Percentiles rank a stretch among this genome's conserved stretches.
These are phyloP conservation scores for Latrodectus geometricus DNA, from an alignment of 1,140 invertebrate species.

Conservation along the genomic window DNA sequence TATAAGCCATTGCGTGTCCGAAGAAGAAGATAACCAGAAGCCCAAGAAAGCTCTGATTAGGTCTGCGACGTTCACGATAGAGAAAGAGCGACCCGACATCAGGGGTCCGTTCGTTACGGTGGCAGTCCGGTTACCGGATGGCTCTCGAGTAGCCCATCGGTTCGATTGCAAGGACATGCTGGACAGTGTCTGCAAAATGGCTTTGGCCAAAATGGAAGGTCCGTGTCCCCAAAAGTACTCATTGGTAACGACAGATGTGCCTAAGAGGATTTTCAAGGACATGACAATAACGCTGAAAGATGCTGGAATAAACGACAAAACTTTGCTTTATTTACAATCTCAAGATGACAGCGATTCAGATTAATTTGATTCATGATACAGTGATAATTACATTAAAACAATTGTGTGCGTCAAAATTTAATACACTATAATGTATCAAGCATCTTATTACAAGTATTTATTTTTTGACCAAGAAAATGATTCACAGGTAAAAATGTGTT, in stretches of 20 bases:
- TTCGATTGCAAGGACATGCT: constrained; percentile 51
- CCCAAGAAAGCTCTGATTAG: constrained; percentile 34
- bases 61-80: constrained; percentile 55
- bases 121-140: constrained; percentile 46
- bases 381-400: too few relatives aligned
- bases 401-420: too few relatives aligned
- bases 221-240: constrained; percentile 1
- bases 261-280: constrained; percentile 47
- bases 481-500: too few relatives aligned
- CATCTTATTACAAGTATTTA: too few relatives aligned
- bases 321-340: constrained; percentile 36
- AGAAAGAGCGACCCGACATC: constrained; percentile 36
- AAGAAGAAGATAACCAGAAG: constrained; percentile 11
- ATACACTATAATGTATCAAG: too few relatives aligned
- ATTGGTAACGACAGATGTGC: constrained; percentile 48
- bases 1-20: background rate
- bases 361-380: background rate
- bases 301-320: constrained; percentile 52
- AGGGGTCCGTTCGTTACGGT: constrained; percentile 16
- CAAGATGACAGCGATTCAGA: constrained; percentile 33
- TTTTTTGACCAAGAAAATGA: too few relatives aligned
- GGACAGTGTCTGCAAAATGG: constrained; percentile 24
- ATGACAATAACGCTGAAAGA: constrained; percentile 50
- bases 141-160: constrained; percentile 7
- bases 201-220: constrained; percentile 15